Conservation (phyloP, 2,888 invertebrate genomes). For the Pammene aurita region DNA sequence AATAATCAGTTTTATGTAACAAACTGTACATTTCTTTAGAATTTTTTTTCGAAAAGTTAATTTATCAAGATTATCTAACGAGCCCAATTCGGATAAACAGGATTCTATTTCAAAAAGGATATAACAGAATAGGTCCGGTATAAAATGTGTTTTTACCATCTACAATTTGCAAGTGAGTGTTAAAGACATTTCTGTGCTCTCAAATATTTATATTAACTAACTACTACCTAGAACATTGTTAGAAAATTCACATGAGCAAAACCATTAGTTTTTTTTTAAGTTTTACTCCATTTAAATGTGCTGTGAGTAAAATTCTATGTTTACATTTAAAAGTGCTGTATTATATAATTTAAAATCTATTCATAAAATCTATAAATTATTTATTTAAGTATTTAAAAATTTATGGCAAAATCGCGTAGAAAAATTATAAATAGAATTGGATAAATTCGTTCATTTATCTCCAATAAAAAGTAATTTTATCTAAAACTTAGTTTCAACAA, state of each 20-base stretch:
- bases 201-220: background rate
- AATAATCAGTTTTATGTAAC: too few species aligned
- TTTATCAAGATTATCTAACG: too few species aligned
- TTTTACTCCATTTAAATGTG: background rate
- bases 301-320: background rate
- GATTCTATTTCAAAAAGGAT: too few species aligned
- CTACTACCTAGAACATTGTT: slow-evolving; percentile 2
- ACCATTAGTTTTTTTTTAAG: background rate
- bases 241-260: slow-evolving; percentile 21
- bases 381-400: background rate
- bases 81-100: too few species aligned
- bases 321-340: slow-evolving; percentile 6
- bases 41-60: too few species aligned
- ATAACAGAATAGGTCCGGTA: too few species aligned
- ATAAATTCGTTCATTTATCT: slow-evolving; percentile 22
- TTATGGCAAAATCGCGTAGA: slow-evolving; percentile 31
- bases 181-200: slow-evolving; percentile 7
- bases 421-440: slow-evolving; percentile 9
- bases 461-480: slow-evolving; percentile 2
- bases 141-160: background rate
- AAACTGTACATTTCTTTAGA: too few species aligned
- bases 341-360: slow-evolving; percentile 11
- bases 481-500: background rate
- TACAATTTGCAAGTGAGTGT: background rate
- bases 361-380: slow-evolving; percentile 6